Evolutionary conservation across 1,140 invertebrate genomes (phyloP).

Genomic region (Aradophagus sp.): DNA sequence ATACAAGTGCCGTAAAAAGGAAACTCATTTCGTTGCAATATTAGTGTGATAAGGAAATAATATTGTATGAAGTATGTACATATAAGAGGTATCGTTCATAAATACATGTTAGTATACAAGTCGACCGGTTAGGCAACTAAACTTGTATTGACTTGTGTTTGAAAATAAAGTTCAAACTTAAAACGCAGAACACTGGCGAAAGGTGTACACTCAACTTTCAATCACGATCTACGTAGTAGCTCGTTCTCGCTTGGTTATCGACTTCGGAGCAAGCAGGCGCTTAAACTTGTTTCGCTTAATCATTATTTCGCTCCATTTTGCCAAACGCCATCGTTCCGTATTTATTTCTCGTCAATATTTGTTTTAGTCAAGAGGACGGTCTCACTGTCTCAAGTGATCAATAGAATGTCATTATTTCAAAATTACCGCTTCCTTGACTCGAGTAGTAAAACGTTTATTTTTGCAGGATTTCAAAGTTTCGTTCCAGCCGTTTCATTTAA

Average conservation of each 20-base stretch:
- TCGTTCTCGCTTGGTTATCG: conserved; percentile 10
- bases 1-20: conserved; percentile 82
- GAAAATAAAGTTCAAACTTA: conserved; percentile 66
- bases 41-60: conserved; percentile 74
- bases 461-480: too few relatives aligned
- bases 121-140: conserved; percentile 68
- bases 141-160: conserved; percentile 64
- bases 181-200: conserved; percentile 68
- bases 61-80: conserved; percentile 37
- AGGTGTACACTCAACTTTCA: conserved; percentile 70
- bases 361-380: too few relatives aligned
- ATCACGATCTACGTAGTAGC: conserved; percentile 54
- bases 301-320: too few relatives aligned
- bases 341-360: too few relatives aligned
- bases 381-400: too few relatives aligned
- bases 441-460: too few relatives aligned
- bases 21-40: conserved; percentile 77
- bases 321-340: too few relatives aligned
- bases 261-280: conserved; percentile 33
- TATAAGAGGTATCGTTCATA: conserved; percentile 53
- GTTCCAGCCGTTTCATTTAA: too few relatives aligned
- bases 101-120: conserved; percentile 66
- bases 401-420: too few relatives aligned
- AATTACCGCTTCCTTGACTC: too few relatives aligned
- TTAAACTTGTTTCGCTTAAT: too few relatives aligned